Conservation (phyloP, 2,888 invertebrate genomes). For the Beris chalybata region DNA sequence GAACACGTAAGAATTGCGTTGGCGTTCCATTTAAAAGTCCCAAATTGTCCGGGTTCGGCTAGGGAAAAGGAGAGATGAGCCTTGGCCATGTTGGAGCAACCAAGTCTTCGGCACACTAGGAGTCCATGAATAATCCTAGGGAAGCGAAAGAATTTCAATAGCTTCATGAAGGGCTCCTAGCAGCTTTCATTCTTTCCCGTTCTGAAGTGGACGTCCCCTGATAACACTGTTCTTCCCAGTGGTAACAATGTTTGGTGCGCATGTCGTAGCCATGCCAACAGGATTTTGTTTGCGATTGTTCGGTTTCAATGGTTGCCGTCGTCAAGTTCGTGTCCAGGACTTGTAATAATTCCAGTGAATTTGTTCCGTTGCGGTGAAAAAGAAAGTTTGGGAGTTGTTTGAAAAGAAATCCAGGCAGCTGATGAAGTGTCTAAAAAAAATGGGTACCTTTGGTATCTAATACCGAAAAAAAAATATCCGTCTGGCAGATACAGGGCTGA, state of each 20-base stretch:
- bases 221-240: conserved; percentile 18
- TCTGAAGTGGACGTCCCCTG: conserved; percentile 7
- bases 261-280: conserved; percentile 36
- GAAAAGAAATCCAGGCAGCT: no score
- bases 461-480: no score
- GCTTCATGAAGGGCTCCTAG: no score
- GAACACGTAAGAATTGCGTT: background rate
- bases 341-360: background rate
- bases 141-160: background rate
- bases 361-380: background rate
- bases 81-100: background rate
- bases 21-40: no score
- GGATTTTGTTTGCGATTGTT: conserved; percentile 31
- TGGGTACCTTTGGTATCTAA: no score
- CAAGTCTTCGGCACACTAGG: conserved; percentile 1
- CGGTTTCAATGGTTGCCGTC: conserved; percentile 31
- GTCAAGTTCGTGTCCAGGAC: no score
- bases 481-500: no score
- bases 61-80: background rate
- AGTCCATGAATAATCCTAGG: background rate
- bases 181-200: no score
- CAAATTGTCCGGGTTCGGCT: background rate
- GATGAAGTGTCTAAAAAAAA: no score
- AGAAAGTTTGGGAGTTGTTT: no score
- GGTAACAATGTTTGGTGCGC: conserved; percentile 22